Evolutionary conservation across 2,797 vertebrate genomes (phyloP), one percentile per base, ranked within the genome.

Genomic region (Salarias fasciatus): DNA sequence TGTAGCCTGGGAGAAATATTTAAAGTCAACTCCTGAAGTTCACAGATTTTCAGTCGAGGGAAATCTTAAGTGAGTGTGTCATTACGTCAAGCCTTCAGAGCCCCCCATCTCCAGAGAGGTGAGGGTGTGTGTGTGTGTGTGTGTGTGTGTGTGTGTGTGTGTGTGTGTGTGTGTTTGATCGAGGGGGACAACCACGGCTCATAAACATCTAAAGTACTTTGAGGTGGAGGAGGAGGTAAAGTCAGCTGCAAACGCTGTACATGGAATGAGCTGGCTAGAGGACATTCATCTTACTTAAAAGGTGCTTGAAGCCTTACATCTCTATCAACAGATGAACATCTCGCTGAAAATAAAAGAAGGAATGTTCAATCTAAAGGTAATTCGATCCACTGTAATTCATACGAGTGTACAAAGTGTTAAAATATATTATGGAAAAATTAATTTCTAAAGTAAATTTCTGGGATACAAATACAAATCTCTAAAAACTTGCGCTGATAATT

Each of bases 21-120:
- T 28, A 12, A 44, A 63, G 56, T 66, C 42, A 29, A n/a, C 54
- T 69, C 61, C 46, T 47, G 28, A 57, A 66, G 57, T 79, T 70
- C 55, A 77, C 51, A 71, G 40, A 66, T 61, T 69, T 61, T 53
- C 33, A 51, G 7, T 29, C 6, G 18, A 37, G 36, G 47, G 36
- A 63, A 47, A 63, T 63, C 30, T 56, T 28, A 41, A 63, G 36
- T 8, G 18, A 62, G 12, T 8, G 42, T 13, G 37, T 66, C 38
- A 45, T 53, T 55, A n/a, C 56, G 45, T 48, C 30, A 66, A 43
- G 15, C 40, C 14, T 57, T 35, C 13, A 36, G n/a, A 55, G 37
- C 47, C n/a, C 28, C 59, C 63, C 37, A 8, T 47, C 44, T 15
- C 3, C 53, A 53, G 35, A 56, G 45, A 61, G 50, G n/a, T 37